Evolutionary conservation across 2,888 invertebrate species (phyloP).

Genomic region (Cheilosia pagana): DNA sequence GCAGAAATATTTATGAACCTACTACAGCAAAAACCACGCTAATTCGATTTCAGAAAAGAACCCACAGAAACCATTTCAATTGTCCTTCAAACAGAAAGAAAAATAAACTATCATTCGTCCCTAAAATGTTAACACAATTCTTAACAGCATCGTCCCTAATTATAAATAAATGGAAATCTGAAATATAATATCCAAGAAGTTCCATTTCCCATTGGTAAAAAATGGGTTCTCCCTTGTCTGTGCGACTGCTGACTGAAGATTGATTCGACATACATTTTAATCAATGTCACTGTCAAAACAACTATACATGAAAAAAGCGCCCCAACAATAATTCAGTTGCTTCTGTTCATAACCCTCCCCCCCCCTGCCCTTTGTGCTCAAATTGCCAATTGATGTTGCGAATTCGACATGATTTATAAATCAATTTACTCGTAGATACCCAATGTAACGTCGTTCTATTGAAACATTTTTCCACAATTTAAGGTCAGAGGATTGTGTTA

Average conservation of each 20-base stretch:
- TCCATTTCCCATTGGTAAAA: not conserved
- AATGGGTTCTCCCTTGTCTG: not conserved
- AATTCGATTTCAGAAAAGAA: no score
- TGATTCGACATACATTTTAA: constrained; percentile 34
- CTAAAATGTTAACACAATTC: no score
- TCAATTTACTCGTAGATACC: constrained; percentile 37
- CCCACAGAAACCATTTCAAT: no score
- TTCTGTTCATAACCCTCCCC: not conserved
- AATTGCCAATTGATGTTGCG: constrained; percentile 17
- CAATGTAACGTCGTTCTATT: constrained; percentile 1
- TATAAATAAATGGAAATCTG: no score
- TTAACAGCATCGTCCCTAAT: no score
- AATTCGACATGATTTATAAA: constrained; percentile 41
- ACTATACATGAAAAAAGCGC: no score
- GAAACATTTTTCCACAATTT: constrained; percentile 26
- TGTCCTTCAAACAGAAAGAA: no score
- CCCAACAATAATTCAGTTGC: constrained; percentile 10
- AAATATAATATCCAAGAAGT: no score
- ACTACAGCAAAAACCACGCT: no score
- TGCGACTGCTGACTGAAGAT: constrained; percentile 2
- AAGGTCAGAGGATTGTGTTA: constrained; percentile 42
- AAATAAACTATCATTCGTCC: no score
- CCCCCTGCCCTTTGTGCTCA: not conserved
- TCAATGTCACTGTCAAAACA: constrained; percentile 5
- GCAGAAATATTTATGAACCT: no score